Percentiles rank a stretch among this genome's conserved stretches.
These are phyloP conservation scores for Aspidiotus rigidus DNA, from an alignment of 2,888 invertebrate genomes.

Conservation along the genomic window DNA sequence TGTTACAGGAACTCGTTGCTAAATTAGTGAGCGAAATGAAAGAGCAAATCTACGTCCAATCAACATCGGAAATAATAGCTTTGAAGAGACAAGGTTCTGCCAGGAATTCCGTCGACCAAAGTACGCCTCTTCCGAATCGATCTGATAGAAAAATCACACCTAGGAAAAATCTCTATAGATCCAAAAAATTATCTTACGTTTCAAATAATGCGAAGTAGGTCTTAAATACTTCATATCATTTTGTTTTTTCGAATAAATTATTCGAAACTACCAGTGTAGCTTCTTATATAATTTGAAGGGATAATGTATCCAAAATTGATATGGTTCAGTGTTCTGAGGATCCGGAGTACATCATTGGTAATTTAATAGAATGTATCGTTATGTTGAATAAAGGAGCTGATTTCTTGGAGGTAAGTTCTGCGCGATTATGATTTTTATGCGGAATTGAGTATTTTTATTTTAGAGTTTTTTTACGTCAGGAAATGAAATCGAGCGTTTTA, in stretches of 20 bases:
- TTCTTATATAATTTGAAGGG: neutral
- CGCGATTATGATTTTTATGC: neutral
- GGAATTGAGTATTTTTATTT: neutral
- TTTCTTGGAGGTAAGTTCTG: slow-evolving; percentile 14
- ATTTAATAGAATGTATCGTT: slow-evolving; percentile 25
- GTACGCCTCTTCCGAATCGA: slow-evolving; percentile 7
- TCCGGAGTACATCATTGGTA: slow-evolving; percentile 23
- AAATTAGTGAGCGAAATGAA: slow-evolving; percentile 28
- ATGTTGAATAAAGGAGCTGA: slow-evolving; percentile 19
- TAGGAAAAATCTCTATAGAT: neutral
- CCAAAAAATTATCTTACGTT: slow-evolving; percentile 11
- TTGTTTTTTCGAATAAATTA: too few species aligned
- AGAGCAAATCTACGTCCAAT: slow-evolving; percentile 28
- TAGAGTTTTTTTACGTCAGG: neutral
- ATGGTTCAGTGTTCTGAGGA: slow-evolving; percentile 22
- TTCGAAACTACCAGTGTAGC: too few species aligned
- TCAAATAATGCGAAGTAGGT: slow-evolving; percentile 20
- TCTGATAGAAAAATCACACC: slow-evolving; percentile 15
- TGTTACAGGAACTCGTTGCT: slow-evolving; percentile 19
- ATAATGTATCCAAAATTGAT: slow-evolving; percentile 18
- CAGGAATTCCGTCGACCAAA: slow-evolving; percentile 18
- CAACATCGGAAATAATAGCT: slow-evolving; percentile 22
- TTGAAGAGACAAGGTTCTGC: slow-evolving; percentile 28
- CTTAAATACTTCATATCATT: neutral
- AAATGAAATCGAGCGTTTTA: slow-evolving; percentile 24